These are phyloP conservation scores for Corynorhinus townsendii DNA, from an alignment of 2,113 vertebrate genomes.

Conservation along the genomic window DNA sequence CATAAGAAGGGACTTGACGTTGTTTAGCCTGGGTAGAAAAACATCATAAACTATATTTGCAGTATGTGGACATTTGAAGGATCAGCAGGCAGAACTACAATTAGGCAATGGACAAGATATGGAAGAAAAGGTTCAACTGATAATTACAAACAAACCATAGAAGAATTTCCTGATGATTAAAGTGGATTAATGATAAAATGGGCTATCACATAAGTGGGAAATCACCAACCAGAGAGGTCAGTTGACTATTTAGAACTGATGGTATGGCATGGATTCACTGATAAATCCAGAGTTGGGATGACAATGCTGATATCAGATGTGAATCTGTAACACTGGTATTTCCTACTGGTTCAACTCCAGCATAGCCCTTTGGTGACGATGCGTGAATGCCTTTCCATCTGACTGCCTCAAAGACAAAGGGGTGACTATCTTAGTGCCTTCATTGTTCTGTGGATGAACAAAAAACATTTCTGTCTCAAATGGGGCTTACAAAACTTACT, in stretches of 20 bases:
- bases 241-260: background rate
- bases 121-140: background rate
- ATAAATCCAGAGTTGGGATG: background rate
- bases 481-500: background rate
- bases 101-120: background rate
- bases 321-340: background rate
- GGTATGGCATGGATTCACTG: background rate
- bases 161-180: background rate
- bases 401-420: background rate
- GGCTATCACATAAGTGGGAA: background rate
- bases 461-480: background rate
- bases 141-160: background rate
- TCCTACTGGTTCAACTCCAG: background rate
- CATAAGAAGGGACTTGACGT: background rate
- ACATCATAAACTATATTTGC: background rate
- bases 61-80: background rate
- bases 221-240: background rate
- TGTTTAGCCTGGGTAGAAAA: background rate
- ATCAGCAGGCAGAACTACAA: background rate
- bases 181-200: background rate
- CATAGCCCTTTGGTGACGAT: background rate
- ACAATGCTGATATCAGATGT: background rate
- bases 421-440: background rate
- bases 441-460: background rate
- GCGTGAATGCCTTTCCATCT: background rate